Base-by-base conservation (phyloP, 2,888 invertebrate genomes). In the Brassicogethes aeneus region DNA sequence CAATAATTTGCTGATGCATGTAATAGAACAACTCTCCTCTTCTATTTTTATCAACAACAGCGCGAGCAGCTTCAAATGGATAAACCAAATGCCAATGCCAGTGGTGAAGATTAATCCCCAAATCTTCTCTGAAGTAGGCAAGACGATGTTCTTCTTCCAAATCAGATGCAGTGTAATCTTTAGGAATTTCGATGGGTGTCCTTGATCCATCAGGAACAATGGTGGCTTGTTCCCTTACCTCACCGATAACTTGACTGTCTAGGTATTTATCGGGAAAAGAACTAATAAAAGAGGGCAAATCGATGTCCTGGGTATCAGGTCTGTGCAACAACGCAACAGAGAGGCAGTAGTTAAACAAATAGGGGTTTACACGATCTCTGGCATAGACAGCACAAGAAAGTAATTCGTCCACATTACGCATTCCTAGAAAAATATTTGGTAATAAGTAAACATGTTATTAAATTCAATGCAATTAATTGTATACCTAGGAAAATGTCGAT, bases 1-100 rank as follows among this genome's bases (percentile, higher is more conserved):
- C 76, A 45, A 75, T 57, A 38, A 79, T 69, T 55, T 81, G 80
- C 48, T 78, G 74, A 53, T 86, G 86, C 84, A 85, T 85, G 64
- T 83, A 85, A 61, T 75, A 85, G 66, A 85, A 86, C 0, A 86
- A 68, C 66, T 85, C 85, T 15, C 86, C 85, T 15, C 85, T 76
- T 36, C 85, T 74, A 59, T 86, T 81, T 60, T 87, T 86, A 34
- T 72, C 71, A 3, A 87, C 83, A 31, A 85, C 77, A 29, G 69
- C 65, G 33, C 51, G 51, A 0, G 74, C 65, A 0, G 80, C 76
- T 47, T 80, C 79, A 62, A 80, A 80, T 0, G 88, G 88, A 64
- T 88, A 89, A 2, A 89, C 87, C 47, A 89, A 72, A 64, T 90
- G 89, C 89, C 88, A 89, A 61, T 89, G 88, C 88, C 89, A 90